These are phyloP conservation scores for Pan paniscus DNA, from an alignment of 2,113 vertebrate genomes.

Conservation along the genomic window DNA sequence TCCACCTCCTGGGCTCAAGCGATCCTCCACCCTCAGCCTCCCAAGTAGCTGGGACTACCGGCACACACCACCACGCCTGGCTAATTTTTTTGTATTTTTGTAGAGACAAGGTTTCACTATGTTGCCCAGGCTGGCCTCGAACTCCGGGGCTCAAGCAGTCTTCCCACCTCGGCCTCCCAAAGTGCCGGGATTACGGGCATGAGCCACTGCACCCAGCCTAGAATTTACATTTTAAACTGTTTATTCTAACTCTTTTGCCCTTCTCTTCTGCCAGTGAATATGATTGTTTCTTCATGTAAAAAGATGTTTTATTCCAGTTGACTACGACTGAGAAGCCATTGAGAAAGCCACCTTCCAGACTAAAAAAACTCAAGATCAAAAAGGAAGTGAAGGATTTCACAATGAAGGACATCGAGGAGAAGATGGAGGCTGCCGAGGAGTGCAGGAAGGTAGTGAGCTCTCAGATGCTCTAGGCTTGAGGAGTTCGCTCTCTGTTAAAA, in stretches of 20 bases:
- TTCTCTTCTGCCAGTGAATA: background rate
- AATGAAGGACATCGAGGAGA: slow-evolving; percentile 84
- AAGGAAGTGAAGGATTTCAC: slow-evolving; percentile 79
- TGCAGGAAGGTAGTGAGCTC: slow-evolving; percentile 77
- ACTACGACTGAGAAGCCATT: slow-evolving; percentile 58
- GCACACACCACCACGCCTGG: accelerated
- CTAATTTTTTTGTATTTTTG: background rate
- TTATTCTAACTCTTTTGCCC: background rate
- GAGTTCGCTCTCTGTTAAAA: accelerated
- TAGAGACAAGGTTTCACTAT: background rate
- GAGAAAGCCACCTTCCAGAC: slow-evolving; percentile 84
- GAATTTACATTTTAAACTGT: background rate
- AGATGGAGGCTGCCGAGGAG: slow-evolving; percentile 83
- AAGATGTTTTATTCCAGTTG: slow-evolving; percentile 70
- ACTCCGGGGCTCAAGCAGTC: background rate
- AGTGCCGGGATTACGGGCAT: background rate
- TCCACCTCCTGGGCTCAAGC: background rate
- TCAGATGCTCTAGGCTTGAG: accelerated
- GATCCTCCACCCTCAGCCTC: background rate
- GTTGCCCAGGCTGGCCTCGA: background rate
- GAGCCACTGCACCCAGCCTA: background rate
- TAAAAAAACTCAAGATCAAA: slow-evolving; percentile 86
- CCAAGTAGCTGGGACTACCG: background rate
- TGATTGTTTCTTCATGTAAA: slow-evolving; percentile 35
- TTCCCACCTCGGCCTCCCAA: background rate